phyloP scores from a whole-genome alignment of 2,113 vertebrate genomes.

The Ailuropoda melanoleuca region DNA sequence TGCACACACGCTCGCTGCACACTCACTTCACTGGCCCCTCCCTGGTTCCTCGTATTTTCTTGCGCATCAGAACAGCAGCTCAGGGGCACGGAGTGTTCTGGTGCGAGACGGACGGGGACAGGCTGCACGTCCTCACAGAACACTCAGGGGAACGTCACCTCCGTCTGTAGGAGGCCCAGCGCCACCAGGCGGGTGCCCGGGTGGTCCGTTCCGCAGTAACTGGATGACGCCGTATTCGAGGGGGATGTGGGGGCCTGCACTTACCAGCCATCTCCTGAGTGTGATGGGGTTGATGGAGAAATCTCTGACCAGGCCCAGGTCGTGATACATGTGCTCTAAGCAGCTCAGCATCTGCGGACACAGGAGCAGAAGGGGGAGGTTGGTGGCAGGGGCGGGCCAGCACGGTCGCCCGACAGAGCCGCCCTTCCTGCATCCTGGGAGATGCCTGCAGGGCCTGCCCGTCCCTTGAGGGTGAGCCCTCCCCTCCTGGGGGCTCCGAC shows the following conservation, averaged over 20 bases:
- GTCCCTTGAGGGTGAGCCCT: neutral
- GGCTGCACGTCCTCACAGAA: fast-evolving
- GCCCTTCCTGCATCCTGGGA: fast-evolving
- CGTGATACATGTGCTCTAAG: constrained; percentile 98
- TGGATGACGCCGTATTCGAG: fast-evolving
- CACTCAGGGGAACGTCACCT: fast-evolving
- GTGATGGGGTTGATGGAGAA: constrained; percentile 98
- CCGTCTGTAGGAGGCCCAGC: neutral
- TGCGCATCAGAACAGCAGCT: fast-evolving
- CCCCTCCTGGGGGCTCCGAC: fast-evolving
- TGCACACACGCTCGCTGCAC: fast-evolving
- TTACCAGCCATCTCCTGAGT: constrained; percentile 96
- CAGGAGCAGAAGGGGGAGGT: neutral
- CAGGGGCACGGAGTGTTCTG: neutral
- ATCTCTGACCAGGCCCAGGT: constrained; percentile 94
- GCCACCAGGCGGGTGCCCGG: fast-evolving
- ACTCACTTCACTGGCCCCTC: neutral
- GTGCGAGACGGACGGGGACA: fast-evolving
- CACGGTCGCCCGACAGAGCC: neutral
- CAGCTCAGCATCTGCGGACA: constrained; percentile 96
- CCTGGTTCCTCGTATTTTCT: fast-evolving
- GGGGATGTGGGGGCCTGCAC: neutral
- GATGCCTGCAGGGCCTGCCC: neutral
- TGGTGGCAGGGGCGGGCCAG: fast-evolving
- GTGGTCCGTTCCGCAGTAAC: fast-evolving